Evolutionary conservation across 1,140 invertebrate genomes (phyloP).

Genomic region (Zaprionus nigranus): DNA sequence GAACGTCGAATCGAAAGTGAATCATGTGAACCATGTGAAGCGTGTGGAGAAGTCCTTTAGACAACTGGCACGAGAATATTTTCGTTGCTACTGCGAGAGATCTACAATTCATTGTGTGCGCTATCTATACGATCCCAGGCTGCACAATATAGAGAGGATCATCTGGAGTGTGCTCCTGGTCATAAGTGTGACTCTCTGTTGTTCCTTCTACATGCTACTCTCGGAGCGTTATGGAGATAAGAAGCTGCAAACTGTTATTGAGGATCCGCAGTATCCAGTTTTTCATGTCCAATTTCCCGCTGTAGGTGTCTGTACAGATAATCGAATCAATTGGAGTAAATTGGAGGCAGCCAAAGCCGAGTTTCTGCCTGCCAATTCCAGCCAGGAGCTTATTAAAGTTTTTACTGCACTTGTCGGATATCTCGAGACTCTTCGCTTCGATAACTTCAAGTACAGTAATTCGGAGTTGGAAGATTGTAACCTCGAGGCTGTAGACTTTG

Average conservation of each 20-base stretch:
- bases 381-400: slow-evolving; percentile 31
- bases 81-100: slow-evolving; percentile 70
- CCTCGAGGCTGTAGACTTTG: slow-evolving; percentile 57
- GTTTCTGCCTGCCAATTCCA: slow-evolving; percentile 65
- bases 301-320: slow-evolving; percentile 88
- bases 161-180: slow-evolving; percentile 65
- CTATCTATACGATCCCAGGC: slow-evolving; percentile 67
- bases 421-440: slow-evolving; percentile 64
- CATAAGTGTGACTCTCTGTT: slow-evolving; percentile 54
- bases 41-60: slow-evolving; percentile 38
- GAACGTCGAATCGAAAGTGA: not conserved
- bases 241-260: slow-evolving; percentile 85
- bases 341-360: slow-evolving; percentile 61
- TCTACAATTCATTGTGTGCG: slow-evolving; percentile 76
- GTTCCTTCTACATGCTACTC: slow-evolving; percentile 60
- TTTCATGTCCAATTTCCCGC: slow-evolving; percentile 89
- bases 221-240: slow-evolving; percentile 67
- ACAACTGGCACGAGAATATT: slow-evolving; percentile 57
- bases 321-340: slow-evolving; percentile 83
- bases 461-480: slow-evolving; percentile 65
- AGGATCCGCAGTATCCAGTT: slow-evolving; percentile 88
- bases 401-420: slow-evolving; percentile 54
- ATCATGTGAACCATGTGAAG: not conserved
- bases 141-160: slow-evolving; percentile 71
- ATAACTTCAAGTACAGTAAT: slow-evolving; percentile 32